Percentiles rank a stretch among this genome's conserved stretches.
These are phyloP conservation scores for Chitala chitala DNA, from an alignment of 2,113 vertebrate genomes.

Conservation along the genomic window DNA sequence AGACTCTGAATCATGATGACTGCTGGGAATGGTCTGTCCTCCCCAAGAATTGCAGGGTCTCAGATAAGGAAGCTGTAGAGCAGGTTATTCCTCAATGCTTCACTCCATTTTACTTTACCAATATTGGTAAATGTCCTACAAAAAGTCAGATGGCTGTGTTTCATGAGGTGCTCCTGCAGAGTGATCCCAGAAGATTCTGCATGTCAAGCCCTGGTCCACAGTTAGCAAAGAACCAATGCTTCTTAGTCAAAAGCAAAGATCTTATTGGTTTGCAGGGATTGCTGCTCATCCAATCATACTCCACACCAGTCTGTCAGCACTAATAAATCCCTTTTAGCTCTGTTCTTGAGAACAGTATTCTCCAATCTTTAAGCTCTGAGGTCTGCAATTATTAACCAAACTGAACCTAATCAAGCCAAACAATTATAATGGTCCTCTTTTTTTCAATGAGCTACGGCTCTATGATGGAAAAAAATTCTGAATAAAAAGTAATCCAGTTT, in stretches of 20 bases:
- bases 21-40: background rate
- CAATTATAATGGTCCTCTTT: too few species aligned
- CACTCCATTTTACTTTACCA: background rate
- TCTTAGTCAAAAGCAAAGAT: slow-evolving; percentile 18
- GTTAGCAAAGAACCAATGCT: background rate
- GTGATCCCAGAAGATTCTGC: background rate
- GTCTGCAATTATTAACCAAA: background rate
- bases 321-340: background rate
- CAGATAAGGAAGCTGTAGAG: background rate
- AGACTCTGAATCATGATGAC: slow-evolving; percentile 42
- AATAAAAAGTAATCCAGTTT: background rate
- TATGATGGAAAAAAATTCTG: background rate
- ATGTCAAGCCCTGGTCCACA: background rate
- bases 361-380: background rate
- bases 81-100: background rate
- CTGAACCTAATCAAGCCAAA: background rate
- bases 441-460: background rate
- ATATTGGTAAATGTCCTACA: background rate
- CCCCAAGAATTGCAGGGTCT: background rate
- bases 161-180: slow-evolving; percentile 11
- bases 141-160: background rate
- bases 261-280: slow-evolving; percentile 14
- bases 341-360: background rate
- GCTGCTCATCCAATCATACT: background rate
- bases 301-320: background rate